Base-by-base conservation (phyloP, 2,797 vertebrate genomes). In the Poeciliopsis paucimaculata region DNA sequence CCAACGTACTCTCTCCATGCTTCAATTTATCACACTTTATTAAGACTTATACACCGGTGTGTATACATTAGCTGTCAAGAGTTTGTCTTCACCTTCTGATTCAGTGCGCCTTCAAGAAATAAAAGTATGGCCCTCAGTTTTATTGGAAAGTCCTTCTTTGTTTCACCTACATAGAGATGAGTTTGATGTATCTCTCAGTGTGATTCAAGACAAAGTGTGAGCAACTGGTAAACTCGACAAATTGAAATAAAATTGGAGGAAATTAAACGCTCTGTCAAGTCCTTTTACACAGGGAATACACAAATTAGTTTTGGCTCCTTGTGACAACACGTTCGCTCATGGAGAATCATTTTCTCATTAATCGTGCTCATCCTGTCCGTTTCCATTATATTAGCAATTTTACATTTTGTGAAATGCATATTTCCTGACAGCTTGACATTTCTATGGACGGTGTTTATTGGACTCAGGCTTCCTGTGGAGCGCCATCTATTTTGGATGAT, bases 401-500 rank as follows among this genome's bases (percentile, higher is more conserved):
- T 88, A 86, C 82, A 82, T 80, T 66, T 71, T 9, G 31, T 87
- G 82, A 87, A 91, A 89, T 80, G 66, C 81, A 81, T 87, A 81
- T 82, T 88, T 47, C 73, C 76, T 76, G 86, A 86, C 86, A 87
- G 84, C 77, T 85, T 85, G 85, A 86, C 79, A 87, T 91, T 89
- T 88, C 82, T 72, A 86, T 88, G 34, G 10, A 81, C 83, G 79
- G 78, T 53, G 62, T 87, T 89, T 85, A 78, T 82, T 75, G 62
- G 5, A 34, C 75, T 88, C 75, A n/a, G 73, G 71, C 83, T 72
- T 81, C 83, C 86, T 81, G 62, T 53, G 72, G 55, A 80, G 62
- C 64, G 60, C 80, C 84, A 81, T 91, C 83, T 86, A 86, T 90
- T 91, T 91, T 79, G 78, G 78, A 87, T 91, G 75, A 90, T 86